Percentiles rank a stretch among this genome's conserved stretches.
phyloP scores from a whole-genome alignment of 2,888 invertebrate species.

The Drosophila kanekoi region DNA sequence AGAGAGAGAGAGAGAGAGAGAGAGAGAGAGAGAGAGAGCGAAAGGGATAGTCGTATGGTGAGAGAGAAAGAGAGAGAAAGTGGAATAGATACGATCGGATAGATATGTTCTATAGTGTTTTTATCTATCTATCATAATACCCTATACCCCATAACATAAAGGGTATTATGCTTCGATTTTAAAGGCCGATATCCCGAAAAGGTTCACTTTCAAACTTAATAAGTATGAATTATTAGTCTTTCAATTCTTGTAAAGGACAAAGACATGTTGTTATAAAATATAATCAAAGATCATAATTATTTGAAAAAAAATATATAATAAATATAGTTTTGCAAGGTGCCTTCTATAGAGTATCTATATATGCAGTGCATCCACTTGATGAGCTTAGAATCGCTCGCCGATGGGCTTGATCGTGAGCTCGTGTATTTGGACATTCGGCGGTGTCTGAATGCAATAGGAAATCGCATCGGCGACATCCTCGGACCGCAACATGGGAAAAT shows the following conservation, averaged over 20 bases:
- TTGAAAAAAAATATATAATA: background rate
- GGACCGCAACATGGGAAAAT: constrained; percentile 47
- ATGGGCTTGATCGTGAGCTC: constrained; percentile 77
- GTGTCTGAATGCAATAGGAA: constrained; percentile 75
- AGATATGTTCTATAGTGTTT: too few relatives aligned
- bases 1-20: background rate
- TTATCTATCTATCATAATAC: too few relatives aligned
- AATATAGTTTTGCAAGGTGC: background rate
- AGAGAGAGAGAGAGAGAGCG: background rate
- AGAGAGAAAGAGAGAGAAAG: background rate
- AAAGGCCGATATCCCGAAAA: too few relatives aligned
- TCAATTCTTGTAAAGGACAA: too few relatives aligned
- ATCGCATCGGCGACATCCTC: constrained; percentile 81
- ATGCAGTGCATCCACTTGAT: background rate
- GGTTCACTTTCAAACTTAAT: too few relatives aligned
- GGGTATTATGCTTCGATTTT: too few relatives aligned
- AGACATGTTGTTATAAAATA: too few relatives aligned
- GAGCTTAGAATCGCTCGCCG: constrained; percentile 61
- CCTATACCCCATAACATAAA: too few relatives aligned
- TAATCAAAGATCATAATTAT: background rate
- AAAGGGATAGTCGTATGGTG: background rate
- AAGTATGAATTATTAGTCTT: too few relatives aligned
- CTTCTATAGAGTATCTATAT: background rate
- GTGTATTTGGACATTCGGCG: constrained; percentile 79
- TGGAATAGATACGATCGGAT: too few relatives aligned